These are phyloP conservation scores for Lasioglossum figueresi DNA, from an alignment of 2,888 invertebrate genomes.

Conservation along the genomic window DNA sequence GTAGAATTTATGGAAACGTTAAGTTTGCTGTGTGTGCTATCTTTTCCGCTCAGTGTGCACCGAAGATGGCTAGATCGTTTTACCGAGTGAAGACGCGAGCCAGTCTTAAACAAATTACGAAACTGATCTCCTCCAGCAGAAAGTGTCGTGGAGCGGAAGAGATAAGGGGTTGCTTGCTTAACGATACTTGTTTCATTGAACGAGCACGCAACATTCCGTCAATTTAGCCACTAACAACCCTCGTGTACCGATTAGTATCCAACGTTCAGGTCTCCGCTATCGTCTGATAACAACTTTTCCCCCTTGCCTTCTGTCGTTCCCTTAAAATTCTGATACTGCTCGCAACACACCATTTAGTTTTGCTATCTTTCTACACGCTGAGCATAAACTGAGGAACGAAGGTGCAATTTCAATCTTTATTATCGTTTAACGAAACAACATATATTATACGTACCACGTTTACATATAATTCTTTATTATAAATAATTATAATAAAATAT, in stretches of 20 bases:
- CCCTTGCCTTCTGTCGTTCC: neutral
- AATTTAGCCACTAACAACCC: slow-evolving; percentile 37
- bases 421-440: neutral
- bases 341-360: slow-evolving; percentile 1
- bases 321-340: slow-evolving; percentile 4
- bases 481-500: neutral
- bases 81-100: neutral
- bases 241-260: slow-evolving; percentile 37
- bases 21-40: neutral
- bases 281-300: slow-evolving; percentile 22
- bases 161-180: slow-evolving; percentile 52
- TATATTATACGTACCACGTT: neutral
- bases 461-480: neutral
- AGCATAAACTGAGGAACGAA: neutral
- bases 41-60: neutral
- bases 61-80: neutral
- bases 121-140: slow-evolving; percentile 34
- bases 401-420: neutral
- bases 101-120: slow-evolving; percentile 36
- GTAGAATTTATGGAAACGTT: neutral
- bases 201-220: slow-evolving; percentile 44
- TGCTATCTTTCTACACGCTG: neutral
- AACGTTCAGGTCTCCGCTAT: slow-evolving; percentile 1
- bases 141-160: slow-evolving; percentile 56
- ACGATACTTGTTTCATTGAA: slow-evolving; percentile 49